Base-by-base conservation (phyloP, 2,113 vertebrate genomes). In the Picathartes gymnocephalus region DNA sequence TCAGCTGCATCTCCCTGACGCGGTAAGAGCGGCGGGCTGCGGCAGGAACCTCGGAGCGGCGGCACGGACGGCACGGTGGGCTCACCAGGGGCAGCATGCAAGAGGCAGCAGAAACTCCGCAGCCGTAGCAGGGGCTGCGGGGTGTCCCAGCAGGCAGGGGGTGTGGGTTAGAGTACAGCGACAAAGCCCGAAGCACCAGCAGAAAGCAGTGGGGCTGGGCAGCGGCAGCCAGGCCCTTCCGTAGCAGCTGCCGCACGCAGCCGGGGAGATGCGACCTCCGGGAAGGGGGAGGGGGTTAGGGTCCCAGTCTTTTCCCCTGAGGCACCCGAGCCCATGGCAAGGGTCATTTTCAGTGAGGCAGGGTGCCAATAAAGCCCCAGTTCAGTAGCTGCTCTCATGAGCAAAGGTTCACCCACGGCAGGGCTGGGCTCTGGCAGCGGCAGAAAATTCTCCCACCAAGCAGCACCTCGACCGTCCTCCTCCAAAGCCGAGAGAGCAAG, bases 1-100 rank as follows among this genome's bases (percentile, higher is more conserved):
- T 8, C 50, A 6, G 39, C 21, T 4, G 4, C 18, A 1, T 4
- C 12, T 1, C 40, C 33, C 40, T 35, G 33, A 35, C 3, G 1
- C 3, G 0, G 14, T 4, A 13, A 45, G 13, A 33, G 54, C 0
- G 15, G 15, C 10, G 71, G 33, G 23, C 51, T 3, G 51, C 31
- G 10, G 53, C 40, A 13, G 33, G 53, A 48, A 15, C 45, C 17
- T 11, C 4, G 5, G 24, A 48, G 13, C 13, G 2, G 24, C 2
- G 3, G 45, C 65, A 35, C 33, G 24, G 16, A n/a, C 0, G 1
- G 31, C 23, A 44, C 10, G 13, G 39, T 20, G 18, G 51, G 18
- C 53, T 45, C 33, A 35, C 14, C 24, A 3, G 0, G 6, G 13
- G 11, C 5, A 28, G 54, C 33, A 22, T n/a, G 53, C 13, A 30